Percentiles rank a stretch among this genome's conserved stretches.
Conservation (phyloP, 2,797 vertebrate genomes). For the Babyrousa celebensis region DNA sequence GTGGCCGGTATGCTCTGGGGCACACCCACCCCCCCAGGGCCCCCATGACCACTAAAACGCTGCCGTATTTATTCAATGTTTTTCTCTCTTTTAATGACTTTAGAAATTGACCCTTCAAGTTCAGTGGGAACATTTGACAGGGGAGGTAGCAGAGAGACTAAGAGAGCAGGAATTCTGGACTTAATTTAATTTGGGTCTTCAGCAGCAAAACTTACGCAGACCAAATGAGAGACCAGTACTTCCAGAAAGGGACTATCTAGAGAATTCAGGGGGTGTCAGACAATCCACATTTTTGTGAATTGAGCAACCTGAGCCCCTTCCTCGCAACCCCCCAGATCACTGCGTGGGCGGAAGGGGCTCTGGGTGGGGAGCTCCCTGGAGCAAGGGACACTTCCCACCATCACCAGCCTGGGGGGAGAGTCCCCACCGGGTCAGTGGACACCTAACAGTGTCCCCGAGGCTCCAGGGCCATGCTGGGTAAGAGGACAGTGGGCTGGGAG, state of each 20-base stretch:
- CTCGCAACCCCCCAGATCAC: not conserved
- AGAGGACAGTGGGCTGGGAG: not conserved
- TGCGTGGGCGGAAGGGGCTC: not conserved
- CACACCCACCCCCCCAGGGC: not conserved
- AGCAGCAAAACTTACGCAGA: not conserved
- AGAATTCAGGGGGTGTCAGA: not conserved
- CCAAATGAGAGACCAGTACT: not conserved
- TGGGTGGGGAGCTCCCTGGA: not conserved
- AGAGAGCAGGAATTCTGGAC: not conserved
- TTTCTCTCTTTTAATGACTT: not conserved
- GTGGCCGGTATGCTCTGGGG: not conserved
- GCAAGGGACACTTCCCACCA: fast-evolving
- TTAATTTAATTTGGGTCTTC: not conserved
- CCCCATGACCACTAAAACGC: no score
- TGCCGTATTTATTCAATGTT: no score
- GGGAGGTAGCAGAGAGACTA: not conserved
- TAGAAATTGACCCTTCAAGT: not conserved
- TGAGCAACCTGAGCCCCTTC: not conserved
- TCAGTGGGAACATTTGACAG: not conserved
- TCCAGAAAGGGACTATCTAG: not conserved
- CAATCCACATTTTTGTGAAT: not conserved
- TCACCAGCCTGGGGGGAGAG: not conserved
- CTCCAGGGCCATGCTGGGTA: fast-evolving
- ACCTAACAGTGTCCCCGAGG: not conserved
- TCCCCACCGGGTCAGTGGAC: no score